Conservation (phyloP, 2,797 vertebrate species). For the Galagoides demidoff region DNA sequence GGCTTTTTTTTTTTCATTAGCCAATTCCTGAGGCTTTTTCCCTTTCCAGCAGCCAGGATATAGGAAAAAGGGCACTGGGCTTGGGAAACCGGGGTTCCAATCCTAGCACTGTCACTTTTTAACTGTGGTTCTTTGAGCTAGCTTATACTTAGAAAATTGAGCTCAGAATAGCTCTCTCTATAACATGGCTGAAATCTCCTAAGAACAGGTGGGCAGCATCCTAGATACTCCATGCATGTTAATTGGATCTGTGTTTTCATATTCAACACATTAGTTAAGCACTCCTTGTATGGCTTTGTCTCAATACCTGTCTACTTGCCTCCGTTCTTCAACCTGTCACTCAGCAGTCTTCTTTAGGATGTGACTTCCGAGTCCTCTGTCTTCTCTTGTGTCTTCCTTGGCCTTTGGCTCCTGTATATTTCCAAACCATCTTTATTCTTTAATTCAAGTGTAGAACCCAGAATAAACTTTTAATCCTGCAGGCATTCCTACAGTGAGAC, state of each 20-base stretch:
- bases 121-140: slow-evolving; percentile 1
- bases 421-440: slow-evolving; percentile 28
- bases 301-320: not conserved
- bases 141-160: slow-evolving; percentile 12
- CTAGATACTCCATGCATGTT: not conserved
- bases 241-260: not conserved
- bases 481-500: slow-evolving; percentile 4
- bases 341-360: not conserved
- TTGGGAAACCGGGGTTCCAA: not conserved
- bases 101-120: not conserved
- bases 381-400: not conserved
- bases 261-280: not conserved
- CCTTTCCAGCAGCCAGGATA: not conserved
- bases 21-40: not conserved
- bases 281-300: not conserved
- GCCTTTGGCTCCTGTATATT: not conserved
- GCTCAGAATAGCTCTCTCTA: not conserved
- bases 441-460: not conserved
- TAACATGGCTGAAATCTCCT: not conserved
- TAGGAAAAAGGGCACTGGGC: not conserved
- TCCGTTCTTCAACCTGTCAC: not conserved
- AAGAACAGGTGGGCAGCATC: not conserved
- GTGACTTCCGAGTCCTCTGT: not conserved
- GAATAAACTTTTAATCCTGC: slow-evolving; percentile 5
- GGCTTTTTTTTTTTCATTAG: not conserved